These are phyloP conservation scores for Drosophila sulfurigaster DNA, from an alignment of 1,140 invertebrate species.

Conservation along the genomic window DNA sequence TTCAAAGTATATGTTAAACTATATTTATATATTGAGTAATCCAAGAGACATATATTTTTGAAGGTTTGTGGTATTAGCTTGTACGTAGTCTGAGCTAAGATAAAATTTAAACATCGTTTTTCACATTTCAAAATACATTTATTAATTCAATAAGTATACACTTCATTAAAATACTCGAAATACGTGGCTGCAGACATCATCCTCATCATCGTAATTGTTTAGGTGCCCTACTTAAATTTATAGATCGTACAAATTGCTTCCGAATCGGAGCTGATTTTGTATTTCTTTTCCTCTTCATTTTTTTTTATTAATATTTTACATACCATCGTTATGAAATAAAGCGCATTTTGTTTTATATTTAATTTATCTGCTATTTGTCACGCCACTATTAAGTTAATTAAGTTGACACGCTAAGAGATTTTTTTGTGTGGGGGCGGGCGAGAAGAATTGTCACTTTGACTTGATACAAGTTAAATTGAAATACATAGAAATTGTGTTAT, in stretches of 20 bases:
- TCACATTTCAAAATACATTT: conserved; percentile 63
- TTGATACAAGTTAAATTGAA: conserved; percentile 77
- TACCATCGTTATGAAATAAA: conserved; percentile 22
- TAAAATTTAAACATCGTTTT: conserved; percentile 27
- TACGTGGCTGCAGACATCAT: conserved; percentile 32
- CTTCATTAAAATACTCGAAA: conserved; percentile 66
- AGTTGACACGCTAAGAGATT: neutral
- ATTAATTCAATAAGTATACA: conserved; percentile 65
- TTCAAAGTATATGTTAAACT: conserved; percentile 26
- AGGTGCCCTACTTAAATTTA: conserved; percentile 68
- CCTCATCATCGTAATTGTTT: conserved; percentile 54
- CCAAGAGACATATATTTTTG: conserved; percentile 60
- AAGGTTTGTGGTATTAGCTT: conserved; percentile 61
- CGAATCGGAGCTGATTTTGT: conserved; percentile 14
- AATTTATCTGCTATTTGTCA: conserved; percentile 26
- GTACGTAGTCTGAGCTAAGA: conserved; percentile 8
- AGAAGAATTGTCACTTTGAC: conserved; percentile 43
- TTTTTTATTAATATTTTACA: conserved; percentile 18
- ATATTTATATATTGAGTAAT: conserved; percentile 31
- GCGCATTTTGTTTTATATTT: conserved; percentile 26
- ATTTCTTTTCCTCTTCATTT: conserved; percentile 31
- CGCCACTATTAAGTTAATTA: neutral
- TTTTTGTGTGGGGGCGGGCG: too few species aligned
- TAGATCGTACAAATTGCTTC: conserved; percentile 47
- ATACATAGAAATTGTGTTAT: conserved; percentile 28